Evolutionary conservation across 2,113 vertebrate species (phyloP).

Genomic region (Alethe castanea): DNA sequence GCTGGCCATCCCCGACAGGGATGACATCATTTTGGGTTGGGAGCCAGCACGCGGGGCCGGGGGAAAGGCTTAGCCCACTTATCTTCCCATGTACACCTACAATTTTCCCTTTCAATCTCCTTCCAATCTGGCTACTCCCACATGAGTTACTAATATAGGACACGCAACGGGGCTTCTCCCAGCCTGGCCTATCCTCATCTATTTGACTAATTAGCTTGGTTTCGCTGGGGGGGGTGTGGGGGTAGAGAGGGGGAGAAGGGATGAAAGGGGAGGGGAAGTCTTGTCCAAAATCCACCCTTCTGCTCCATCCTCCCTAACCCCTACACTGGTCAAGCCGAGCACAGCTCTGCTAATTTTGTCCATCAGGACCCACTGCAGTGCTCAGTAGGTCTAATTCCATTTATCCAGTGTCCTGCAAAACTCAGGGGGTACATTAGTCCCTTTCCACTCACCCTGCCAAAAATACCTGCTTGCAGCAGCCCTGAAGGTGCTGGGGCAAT

Average conservation of each 20-base stretch:
- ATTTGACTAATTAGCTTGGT: slow-evolving; percentile 75
- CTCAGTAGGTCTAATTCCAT: not conserved
- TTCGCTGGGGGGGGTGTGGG: slow-evolving; percentile 38
- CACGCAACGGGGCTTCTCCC: slow-evolving; percentile 73
- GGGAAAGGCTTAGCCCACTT: slow-evolving; percentile 49
- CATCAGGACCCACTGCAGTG: not conserved
- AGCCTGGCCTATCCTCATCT: slow-evolving; percentile 70
- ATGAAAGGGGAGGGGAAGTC: not conserved
- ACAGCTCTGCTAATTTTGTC: not conserved
- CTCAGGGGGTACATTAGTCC: rapidly evolving
- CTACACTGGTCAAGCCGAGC: not conserved
- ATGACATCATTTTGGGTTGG: slow-evolving; percentile 69
- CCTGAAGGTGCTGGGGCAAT: no score
- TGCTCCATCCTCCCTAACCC: not conserved
- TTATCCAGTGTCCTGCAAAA: not conserved
- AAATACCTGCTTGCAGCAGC: not conserved
- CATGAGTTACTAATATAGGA: slow-evolving; percentile 77
- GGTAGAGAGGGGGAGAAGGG: not conserved
- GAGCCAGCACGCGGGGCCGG: not conserved
- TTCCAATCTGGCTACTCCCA: slow-evolving; percentile 76
- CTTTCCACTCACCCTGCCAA: not conserved
- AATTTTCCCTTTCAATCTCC: slow-evolving; percentile 63
- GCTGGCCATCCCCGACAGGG: slow-evolving; percentile 36
- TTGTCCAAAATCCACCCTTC: not conserved
- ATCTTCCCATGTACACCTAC: slow-evolving; percentile 16